Base-by-base conservation (phyloP, 2,113 vertebrate species). In the Tragelaphus strepsiceros region DNA sequence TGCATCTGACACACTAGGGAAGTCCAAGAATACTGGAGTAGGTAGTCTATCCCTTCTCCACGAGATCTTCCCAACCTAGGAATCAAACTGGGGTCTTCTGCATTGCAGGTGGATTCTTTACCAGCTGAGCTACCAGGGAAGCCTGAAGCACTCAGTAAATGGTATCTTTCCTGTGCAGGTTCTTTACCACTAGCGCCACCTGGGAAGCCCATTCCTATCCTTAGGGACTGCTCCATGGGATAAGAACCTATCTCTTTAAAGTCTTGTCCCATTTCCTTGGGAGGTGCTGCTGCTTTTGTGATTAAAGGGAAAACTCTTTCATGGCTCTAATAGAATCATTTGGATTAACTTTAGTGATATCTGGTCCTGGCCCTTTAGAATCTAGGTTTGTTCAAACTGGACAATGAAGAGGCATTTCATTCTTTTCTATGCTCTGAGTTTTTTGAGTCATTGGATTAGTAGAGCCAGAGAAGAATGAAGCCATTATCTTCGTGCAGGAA, bases 371-470 rank as follows among this genome's bases (percentile, higher is more conserved):
- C 81, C 46, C 16, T 98, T 59, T 92, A 94, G 77, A 97, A 95
- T 94, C 56, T 39, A 51, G 89, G 7, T 91, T 95, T 97, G 77
- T 67, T 96, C 86, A 83, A 15, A 85, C 83, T 30, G 91, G 96
- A 93, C 67, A 97, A 56, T 64, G 49, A 82, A 83, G 67, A 90
- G 22, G 91, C 96, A 96, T 93, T 95, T 97, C 62, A 77, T 89
- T 97, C 16, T 64, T 93, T 97, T 97, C 77, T 94, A 16, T 81
- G 62, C 11, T 56, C 81, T 86, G 39, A 64, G 49, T 51, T 90
- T 95, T 96, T 97, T 74, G 30, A 96, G 49, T 87, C 78, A 46
- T 96, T 97, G 93, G 90, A 88, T 96, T 98, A 58, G 26, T 92
- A 22, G 49, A 12, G 96, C 84, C 35, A 87, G 97, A 67, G 84